Conservation (phyloP, 2,113 vertebrate genomes). For the Semicossyphus pulcher region DNA sequence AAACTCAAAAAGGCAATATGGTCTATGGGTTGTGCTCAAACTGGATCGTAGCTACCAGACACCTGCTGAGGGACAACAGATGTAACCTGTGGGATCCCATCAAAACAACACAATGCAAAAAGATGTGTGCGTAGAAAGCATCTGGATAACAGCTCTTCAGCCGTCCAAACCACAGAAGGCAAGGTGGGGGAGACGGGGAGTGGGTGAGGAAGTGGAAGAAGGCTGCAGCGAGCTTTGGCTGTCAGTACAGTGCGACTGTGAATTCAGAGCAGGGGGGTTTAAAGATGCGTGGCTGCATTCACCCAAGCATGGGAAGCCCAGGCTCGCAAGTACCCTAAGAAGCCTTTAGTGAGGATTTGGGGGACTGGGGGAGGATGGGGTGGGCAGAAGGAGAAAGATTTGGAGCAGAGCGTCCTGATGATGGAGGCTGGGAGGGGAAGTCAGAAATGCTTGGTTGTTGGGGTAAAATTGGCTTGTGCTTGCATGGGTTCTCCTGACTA, state of each 20-base stretch:
- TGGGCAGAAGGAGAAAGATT: neutral
- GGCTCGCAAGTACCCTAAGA: slow-evolving; percentile 55
- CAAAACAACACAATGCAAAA: slow-evolving; percentile 34
- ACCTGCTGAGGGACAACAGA: slow-evolving; percentile 44
- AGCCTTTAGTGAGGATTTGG: slow-evolving; percentile 39
- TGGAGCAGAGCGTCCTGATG: slow-evolving; percentile 41
- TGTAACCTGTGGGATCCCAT: slow-evolving; percentile 37
- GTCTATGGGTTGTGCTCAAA: slow-evolving; percentile 46
- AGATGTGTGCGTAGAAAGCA: slow-evolving; percentile 19
- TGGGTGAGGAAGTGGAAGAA: slow-evolving; percentile 22
- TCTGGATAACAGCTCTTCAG: slow-evolving; percentile 31
- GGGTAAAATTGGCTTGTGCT: neutral
- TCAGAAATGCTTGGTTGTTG: neutral
- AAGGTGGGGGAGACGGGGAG: neutral
- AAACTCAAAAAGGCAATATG: slow-evolving; percentile 48
- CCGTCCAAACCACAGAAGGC: slow-evolving; percentile 53
- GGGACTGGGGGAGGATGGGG: neutral
- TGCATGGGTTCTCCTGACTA: neutral
- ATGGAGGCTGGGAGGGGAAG: slow-evolving; percentile 42
- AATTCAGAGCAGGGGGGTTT: slow-evolving; percentile 34
- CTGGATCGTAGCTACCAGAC: neutral
- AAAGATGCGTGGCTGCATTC: slow-evolving; percentile 66
- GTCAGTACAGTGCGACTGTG: slow-evolving; percentile 40
- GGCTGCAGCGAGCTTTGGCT: slow-evolving; percentile 57
- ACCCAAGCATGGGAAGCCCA: slow-evolving; percentile 60